Conservation (phyloP, 37 sponge, comb jelly and placozoan species). For the Cladorhizidae sp. region DNA sequence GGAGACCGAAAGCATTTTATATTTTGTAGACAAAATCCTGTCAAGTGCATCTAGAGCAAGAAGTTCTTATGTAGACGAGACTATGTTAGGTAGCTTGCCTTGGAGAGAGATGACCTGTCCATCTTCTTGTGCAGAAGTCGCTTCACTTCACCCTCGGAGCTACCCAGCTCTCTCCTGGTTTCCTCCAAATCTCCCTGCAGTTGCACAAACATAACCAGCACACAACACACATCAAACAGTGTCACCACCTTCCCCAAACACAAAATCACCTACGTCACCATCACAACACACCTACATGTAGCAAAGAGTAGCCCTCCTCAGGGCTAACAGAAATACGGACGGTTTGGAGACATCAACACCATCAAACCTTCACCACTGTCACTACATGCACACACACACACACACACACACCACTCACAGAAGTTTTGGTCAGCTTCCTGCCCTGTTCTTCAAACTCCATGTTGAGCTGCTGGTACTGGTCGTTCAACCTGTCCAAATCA, state of each 20-base stretch:
- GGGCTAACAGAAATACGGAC: no score
- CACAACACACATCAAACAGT: not conserved
- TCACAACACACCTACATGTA: no score
- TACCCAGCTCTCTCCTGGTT: conserved; percentile 4
- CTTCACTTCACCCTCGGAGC: conserved; percentile 13
- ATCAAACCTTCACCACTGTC: no score
- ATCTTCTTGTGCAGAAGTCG: conserved; percentile 20
- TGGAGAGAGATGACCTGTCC: conserved; percentile 21
- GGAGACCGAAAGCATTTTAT: not conserved
- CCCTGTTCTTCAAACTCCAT: conserved; percentile 40
- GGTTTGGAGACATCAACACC: no score
- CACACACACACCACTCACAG: conserved; percentile 7
- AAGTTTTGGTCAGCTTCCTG: conserved; percentile 14
- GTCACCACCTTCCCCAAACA: not conserved
- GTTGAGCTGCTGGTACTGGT: conserved; percentile 73
- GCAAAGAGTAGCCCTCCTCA: no score
- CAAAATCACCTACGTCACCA: not conserved
- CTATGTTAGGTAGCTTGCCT: no score
- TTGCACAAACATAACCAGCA: not conserved
- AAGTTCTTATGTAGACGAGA: no score
- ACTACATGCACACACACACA: no score
- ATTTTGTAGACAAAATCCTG: no score
- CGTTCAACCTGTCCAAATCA: conserved; percentile 60
- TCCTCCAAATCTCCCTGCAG: conserved; percentile 19
- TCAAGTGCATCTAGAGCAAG: no score